These are phyloP conservation scores for Gouania willdenowi DNA, from an alignment of 2,797 vertebrate genomes.

Conservation along the genomic window DNA sequence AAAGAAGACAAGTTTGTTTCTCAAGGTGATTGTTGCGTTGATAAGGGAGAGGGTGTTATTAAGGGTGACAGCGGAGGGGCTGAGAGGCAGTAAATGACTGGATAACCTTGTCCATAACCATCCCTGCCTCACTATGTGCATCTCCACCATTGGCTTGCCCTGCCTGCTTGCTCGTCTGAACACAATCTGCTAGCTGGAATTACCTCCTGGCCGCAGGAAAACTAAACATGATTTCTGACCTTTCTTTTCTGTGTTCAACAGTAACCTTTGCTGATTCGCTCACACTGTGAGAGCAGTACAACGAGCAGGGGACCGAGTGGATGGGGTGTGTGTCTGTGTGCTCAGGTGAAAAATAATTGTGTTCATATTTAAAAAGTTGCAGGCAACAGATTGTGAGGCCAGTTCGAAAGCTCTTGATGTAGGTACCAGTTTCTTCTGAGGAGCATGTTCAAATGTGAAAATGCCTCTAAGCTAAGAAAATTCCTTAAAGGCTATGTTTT, in stretches of 20 bases:
- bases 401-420: too few species aligned
- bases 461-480: too few species aligned
- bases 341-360: too few species aligned
- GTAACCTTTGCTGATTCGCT: slow-evolving; percentile 75
- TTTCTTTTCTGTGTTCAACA: slow-evolving; percentile 81
- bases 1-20: slow-evolving; percentile 76
- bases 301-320: slow-evolving; percentile 37
- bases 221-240: slow-evolving; percentile 83
- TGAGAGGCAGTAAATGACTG: slow-evolving; percentile 69
- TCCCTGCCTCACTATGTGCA: slow-evolving; percentile 64
- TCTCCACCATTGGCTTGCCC: slow-evolving; percentile 61
- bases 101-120: slow-evolving; percentile 77
- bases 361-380: slow-evolving; percentile 26
- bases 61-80: slow-evolving; percentile 77
- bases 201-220: slow-evolving; percentile 75
- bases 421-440: too few species aligned
- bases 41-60: slow-evolving; percentile 78
- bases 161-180: slow-evolving; percentile 63
- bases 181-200: slow-evolving; percentile 78
- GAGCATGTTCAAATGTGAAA: too few species aligned
- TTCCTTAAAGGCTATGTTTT: too few species aligned
- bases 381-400: too few species aligned
- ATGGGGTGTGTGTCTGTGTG: slow-evolving; percentile 9
- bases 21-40: slow-evolving; percentile 79
- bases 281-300: slow-evolving; percentile 45